Evolutionary conservation across 2,888 invertebrate genomes (phyloP), one percentile per base, ranked within the genome.

Genomic region (Vannuccia rotundouncinata): DNA sequence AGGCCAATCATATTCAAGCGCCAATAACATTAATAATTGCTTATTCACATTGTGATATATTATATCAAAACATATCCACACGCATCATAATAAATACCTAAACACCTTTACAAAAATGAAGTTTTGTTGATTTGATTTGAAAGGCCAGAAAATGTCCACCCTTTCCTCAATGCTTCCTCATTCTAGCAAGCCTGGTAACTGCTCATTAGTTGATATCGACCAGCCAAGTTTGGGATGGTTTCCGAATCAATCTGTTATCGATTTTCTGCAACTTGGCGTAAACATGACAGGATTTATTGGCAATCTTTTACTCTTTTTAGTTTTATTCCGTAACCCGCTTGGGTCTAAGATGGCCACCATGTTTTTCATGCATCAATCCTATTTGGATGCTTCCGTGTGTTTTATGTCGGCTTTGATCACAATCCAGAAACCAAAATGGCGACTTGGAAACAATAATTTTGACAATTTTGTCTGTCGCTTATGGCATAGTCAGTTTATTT

Each of bases 401-500:
- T 2, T 78, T n/a, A 73, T 66, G 75, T 78, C 79, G 5, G 79
- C 79, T 1, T 5, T 77, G n/a, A 2, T 77, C 10, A 59, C 25
- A 17, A 5, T 79, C 2, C 79, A 79, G 30, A 77, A 77, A 17
- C 5, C 27, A 1, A 29, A 22, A 25, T 79, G 75, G 75, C 79
- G 28, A 1, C 22, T 28, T 1, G 28, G 66, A 1, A 27, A 25
- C 30, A 5, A 2, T n/a, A 74, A 10, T 13, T 10, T 66, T 2
- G 75, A 75, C 29, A 27, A 75, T 22, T 2, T 75, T 2, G 28
- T 27, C 31, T 79, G 79, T 78, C 74, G 29, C 22, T 2, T 76
- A n/a, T 79, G 79, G 79, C 79, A 79, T 31, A 79, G 77, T 78
- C 75, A 30, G 25, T 27, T 78, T 5, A 13, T n/a, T 17, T 79